Base-by-base conservation (phyloP, 2,888 invertebrate species). In the Campopleginae sp. region DNA sequence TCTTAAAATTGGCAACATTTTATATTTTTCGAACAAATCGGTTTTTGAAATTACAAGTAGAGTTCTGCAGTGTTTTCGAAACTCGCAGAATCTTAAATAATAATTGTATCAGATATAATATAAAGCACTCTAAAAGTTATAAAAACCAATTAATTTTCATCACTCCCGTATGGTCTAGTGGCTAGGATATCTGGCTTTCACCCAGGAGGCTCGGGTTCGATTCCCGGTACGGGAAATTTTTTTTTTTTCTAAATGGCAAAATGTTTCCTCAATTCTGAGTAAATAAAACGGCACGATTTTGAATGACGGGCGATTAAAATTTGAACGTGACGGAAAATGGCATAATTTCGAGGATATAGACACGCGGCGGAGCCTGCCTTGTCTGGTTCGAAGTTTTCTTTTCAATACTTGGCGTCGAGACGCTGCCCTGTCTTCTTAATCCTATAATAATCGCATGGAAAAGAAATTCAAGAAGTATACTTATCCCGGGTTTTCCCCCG, bases 191-290 rank as follows among this genome's bases (percentile, higher is more conserved):
- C 95, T 95, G 95, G 95, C 95, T 95, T 94, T 95, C 95, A 95
- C 95, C 95, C 95, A 95, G 95, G 94, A 95, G 95, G 95, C 95
- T 94, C 95, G 95, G 95, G 95, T 95, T 95, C 95, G 95, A 95
- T 95, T 95, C 95, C 94, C 94, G 95, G 95, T 95, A 95, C 94
- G 94, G 94, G 95, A 94, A 95, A 88, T 83, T 88, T 89, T 92
- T 92, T 92, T 91, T 89, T 87, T 84, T 33, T 33, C 23, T 5
- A 14, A 58, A 27, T 14, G 5, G 0, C 1, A 14, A 58, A 58
- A 23, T 14, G 14, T 12, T 5, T 8, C 2, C 23, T 2, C 4
- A 51, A 19, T 51, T 51, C 10, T 38, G 10, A 38, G 10, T 10
- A 38, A n/a, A n/a, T n/a, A n/a, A n/a, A n/a, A n/a, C n/a, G n/a